Conservation (phyloP, 2,888 invertebrate species). For the Chrysolina americana region DNA sequence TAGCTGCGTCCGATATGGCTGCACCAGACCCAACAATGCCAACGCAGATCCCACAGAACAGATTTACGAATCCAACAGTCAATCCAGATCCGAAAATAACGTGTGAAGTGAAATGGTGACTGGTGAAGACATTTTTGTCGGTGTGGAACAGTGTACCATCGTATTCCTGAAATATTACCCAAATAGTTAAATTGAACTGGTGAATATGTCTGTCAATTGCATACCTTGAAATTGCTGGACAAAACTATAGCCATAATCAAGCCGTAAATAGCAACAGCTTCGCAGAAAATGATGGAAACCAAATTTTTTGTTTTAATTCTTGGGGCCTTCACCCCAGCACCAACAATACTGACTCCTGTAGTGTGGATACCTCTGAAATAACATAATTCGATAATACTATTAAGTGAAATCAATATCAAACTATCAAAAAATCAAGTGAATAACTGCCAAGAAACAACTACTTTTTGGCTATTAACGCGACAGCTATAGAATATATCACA, state of each 20-base stretch:
- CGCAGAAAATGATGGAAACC: slow-evolving; percentile 99
- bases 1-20: slow-evolving; percentile 98
- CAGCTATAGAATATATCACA: no score
- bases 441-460: no score
- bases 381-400: background rate
- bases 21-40: slow-evolving; percentile 98
- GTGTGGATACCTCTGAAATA: slow-evolving; percentile 90
- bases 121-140: slow-evolving; percentile 58
- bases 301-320: slow-evolving; percentile 99
- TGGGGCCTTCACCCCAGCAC: slow-evolving; percentile 98
- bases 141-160: slow-evolving; percentile 39
- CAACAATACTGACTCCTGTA: slow-evolving; percentile 95
- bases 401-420: no score
- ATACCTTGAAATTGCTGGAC: slow-evolving; percentile 82
- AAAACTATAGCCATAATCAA: slow-evolving; percentile 98
- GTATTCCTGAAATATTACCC: slow-evolving; percentile 52
- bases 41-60: slow-evolving; percentile 95
- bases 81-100: slow-evolving; percentile 96
- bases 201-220: slow-evolving; percentile 33
- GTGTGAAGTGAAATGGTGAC: slow-evolving; percentile 88
- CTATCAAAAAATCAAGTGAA: no score
- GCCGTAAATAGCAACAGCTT: slow-evolving; percentile 99
- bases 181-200: background rate
- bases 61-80: slow-evolving; percentile 94
- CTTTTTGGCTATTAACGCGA: no score